Base-by-base conservation (phyloP, 2,797 vertebrate genomes). In the Tenualosa thibaudeaui region DNA sequence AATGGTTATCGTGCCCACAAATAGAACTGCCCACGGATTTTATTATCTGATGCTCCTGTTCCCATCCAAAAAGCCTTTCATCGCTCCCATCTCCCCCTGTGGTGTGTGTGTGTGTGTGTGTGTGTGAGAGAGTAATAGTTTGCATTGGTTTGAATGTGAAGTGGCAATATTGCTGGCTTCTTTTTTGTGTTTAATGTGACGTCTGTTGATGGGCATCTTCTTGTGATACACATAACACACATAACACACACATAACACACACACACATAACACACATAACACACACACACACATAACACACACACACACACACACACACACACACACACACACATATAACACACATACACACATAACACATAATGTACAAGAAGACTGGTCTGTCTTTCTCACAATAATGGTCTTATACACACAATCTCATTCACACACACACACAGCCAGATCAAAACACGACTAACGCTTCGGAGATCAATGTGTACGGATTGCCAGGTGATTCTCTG, bases 41-140 rank as follows among this genome's bases (percentile, higher is more conserved):
- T 65, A 40, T 71, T 71, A 71, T 71, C 65, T 31, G 65, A 71
- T 71, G 65, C 31, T 71, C 26, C 65, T 71, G 24, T 37, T 71
- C 26, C 65, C 65, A 37, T 71, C 65, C 65, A 71, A 71, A 71
- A 71, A 71, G 31, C 65, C 65, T 71, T 71, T 71, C 65, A 71
- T 71, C 65, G 31, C 31, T 71, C 65, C 26, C 65, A 31, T 40
- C 31, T 40, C 62, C 24, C 4, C 24, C 8, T 26, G 1, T 65
- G 24, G 60, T 65, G 60, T 65, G 24, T 65, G 60, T 65, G 60
- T 65, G 60, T 65, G 60, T 65, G 60, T 26, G 60, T 26, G 60
- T 65, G 60, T 65, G 60, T 26, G 60, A 12, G 65, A 5, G 65
- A 37, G 26, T 26, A 71, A 71, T 71, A 37, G 13, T 31, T 10